Conservation (phyloP, 2,888 invertebrate species). For the Asteroscopus sphinx region DNA sequence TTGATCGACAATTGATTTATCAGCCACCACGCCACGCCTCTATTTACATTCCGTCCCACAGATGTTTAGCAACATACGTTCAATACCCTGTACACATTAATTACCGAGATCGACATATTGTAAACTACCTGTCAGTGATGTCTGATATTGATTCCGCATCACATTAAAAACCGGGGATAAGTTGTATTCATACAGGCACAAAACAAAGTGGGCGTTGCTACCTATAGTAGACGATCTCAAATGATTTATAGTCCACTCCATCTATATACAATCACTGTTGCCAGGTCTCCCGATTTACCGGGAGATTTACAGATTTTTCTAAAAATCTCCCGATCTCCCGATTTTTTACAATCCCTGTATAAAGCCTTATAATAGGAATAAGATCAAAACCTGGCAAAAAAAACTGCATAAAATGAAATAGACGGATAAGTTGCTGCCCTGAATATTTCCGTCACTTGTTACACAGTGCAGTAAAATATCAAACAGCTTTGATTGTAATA, state of each 20-base stretch:
- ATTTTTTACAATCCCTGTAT: no score
- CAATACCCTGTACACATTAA: slow-evolving; percentile 51
- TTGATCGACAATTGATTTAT: slow-evolving; percentile 33
- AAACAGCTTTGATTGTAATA: no score
- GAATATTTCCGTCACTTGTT: no score
- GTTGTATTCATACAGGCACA: slow-evolving; percentile 66
- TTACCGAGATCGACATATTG: slow-evolving; percentile 53
- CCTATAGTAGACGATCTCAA: slow-evolving; percentile 69
- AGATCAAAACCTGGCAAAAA: no score
- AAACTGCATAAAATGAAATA: no score
- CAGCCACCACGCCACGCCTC: slow-evolving; percentile 5
- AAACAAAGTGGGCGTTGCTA: slow-evolving; percentile 70
- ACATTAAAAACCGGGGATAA: slow-evolving; percentile 67
- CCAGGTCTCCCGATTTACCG: no score
- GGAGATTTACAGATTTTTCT: no score
- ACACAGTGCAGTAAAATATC: no score
- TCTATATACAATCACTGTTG: no score
- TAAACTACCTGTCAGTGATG: slow-evolving; percentile 62
- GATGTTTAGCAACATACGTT: slow-evolving; percentile 35
- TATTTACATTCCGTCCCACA: slow-evolving; percentile 33
- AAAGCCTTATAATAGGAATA: no score
- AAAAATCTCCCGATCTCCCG: no score
- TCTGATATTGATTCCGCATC: slow-evolving; percentile 70
- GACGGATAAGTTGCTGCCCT: no score
- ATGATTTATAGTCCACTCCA: slow-evolving; percentile 70